phyloP scores from a whole-genome alignment of 2,888 invertebrate genomes.

The Torymus auratus region DNA sequence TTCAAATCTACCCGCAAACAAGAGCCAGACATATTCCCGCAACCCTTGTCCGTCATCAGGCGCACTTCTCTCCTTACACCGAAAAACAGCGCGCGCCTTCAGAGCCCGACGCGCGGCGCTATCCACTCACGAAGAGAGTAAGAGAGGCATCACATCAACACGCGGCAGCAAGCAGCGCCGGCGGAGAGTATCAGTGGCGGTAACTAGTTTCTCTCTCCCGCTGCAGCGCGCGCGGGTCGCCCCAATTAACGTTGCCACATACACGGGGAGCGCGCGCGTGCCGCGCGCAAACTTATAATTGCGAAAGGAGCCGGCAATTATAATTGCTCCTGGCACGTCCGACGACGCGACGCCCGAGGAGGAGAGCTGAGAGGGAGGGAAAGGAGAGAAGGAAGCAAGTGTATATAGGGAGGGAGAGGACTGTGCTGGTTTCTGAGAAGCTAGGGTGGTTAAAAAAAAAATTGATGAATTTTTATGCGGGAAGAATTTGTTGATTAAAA shows the following conservation, averaged over 20 bases:
- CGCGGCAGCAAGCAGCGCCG: neutral
- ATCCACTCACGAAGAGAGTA: neutral
- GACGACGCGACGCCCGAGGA: conserved; percentile 61
- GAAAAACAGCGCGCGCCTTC: too few species aligned
- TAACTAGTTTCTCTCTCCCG: conserved; percentile 73
- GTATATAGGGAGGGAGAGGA: neutral
- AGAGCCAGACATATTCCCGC: too few species aligned
- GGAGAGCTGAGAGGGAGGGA: neutral
- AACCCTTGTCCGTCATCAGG: too few species aligned
- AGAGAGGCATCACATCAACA: neutral
- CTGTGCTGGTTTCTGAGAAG: neutral
- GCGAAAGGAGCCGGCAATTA: conserved; percentile 77
- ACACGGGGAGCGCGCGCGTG: conserved; percentile 65
- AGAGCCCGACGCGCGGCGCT: too few species aligned
- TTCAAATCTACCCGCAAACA: too few species aligned
- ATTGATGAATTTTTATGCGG: too few species aligned
- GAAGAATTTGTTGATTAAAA: too few species aligned
- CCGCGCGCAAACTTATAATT: conserved; percentile 76
- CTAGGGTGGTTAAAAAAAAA: too few species aligned
- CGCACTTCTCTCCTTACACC: too few species aligned
- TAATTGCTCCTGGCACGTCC: conserved; percentile 73
- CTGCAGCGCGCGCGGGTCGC: conserved; percentile 71
- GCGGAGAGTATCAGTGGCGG: conserved; percentile 69
- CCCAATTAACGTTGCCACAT: conserved; percentile 77
- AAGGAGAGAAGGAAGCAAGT: neutral